Conservation (phyloP, 2,888 invertebrate species). For the Campaea margaritaria region DNA sequence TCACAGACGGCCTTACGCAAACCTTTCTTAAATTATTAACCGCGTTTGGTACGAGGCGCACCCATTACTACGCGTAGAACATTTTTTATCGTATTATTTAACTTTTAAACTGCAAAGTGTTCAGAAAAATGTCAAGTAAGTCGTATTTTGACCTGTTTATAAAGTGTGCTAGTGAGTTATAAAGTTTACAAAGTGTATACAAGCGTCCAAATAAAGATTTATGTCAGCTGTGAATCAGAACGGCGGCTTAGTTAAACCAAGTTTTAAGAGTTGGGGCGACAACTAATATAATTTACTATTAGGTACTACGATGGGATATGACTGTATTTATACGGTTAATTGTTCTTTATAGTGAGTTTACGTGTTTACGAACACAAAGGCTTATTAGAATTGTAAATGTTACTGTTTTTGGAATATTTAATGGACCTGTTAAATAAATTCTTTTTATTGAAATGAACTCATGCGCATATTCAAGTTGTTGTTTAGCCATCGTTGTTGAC, state of each 20-base stretch:
- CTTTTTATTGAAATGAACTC: too few species aligned
- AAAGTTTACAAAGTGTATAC: slow-evolving; percentile 19
- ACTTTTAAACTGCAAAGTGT: background rate
- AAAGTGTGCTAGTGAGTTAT: background rate
- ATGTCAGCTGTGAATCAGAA: slow-evolving; percentile 27
- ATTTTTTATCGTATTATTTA: background rate
- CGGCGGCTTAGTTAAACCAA: slow-evolving; percentile 18
- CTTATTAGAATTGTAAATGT: slow-evolving; percentile 8
- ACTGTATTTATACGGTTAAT: too few species aligned
- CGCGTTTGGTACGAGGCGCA: background rate
- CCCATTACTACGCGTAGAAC: background rate
- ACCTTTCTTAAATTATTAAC: background rate
- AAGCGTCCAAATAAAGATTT: slow-evolving; percentile 20
- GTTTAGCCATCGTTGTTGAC: too few species aligned
- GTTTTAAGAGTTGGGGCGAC: background rate
- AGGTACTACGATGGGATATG: too few species aligned
- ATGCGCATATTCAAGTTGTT: too few species aligned
- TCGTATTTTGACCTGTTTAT: slow-evolving; percentile 1
- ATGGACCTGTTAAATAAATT: background rate
- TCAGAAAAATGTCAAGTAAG: slow-evolving; percentile 23
- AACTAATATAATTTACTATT: background rate
- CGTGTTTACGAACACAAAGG: slow-evolving; percentile 1
- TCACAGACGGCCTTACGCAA: slow-evolving; percentile 11
- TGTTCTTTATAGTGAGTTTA: background rate
- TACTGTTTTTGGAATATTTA: slow-evolving; percentile 5